A percentile compares a stretch with the other conserved stretches of the same genome.
These are phyloP conservation scores for Montipora efflorescens DNA, from an alignment of 64 coral and sea anemone species.

Conservation along the genomic window DNA sequence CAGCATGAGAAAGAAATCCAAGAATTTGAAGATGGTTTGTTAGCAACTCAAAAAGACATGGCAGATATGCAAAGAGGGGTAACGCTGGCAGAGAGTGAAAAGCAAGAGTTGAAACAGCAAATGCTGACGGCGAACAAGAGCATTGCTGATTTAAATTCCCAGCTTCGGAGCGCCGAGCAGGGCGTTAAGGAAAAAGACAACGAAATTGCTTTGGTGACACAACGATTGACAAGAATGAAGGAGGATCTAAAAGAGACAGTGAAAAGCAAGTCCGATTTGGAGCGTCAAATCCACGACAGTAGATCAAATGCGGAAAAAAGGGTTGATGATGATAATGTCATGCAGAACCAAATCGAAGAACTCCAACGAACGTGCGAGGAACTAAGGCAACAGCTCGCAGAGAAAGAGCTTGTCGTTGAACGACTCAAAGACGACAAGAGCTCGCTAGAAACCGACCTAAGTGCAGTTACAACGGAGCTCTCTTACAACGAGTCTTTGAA, in stretches of 20 bases:
- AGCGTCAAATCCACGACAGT: slow-evolving; percentile 13
- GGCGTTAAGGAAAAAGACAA: slow-evolving; percentile 13
- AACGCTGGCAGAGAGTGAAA: not conserved
- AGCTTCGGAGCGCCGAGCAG: slow-evolving; percentile 1
- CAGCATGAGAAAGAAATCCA: slow-evolving; percentile 15
- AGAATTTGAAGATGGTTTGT: slow-evolving; percentile 20
- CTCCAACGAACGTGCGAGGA: not conserved
- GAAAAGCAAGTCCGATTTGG: not conserved
- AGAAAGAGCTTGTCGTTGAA: not conserved
- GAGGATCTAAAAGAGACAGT: slow-evolving; percentile 15
- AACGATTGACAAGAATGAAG: slow-evolving; percentile 32
- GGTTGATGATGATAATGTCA: not conserved
- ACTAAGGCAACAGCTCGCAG: not conserved
- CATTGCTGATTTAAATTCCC: slow-evolving; percentile 21
- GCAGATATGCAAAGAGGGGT: slow-evolving; percentile 20
- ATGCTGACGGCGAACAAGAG: slow-evolving; percentile 1
- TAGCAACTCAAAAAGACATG: slow-evolving; percentile 40
- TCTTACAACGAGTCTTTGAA: slow-evolving; percentile 9
- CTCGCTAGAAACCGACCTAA: slow-evolving; percentile 25
- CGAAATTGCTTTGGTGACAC: not conserved
- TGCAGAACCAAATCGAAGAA: slow-evolving; percentile 1
- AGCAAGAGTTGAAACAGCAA: not conserved
- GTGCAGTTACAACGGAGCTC: not conserved
- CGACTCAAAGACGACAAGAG: slow-evolving; percentile 24
- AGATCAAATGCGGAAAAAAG: not conserved